phyloP scores from a whole-genome alignment of 2,888 invertebrate genomes.

The Rhogogaster chlorosoma region DNA sequence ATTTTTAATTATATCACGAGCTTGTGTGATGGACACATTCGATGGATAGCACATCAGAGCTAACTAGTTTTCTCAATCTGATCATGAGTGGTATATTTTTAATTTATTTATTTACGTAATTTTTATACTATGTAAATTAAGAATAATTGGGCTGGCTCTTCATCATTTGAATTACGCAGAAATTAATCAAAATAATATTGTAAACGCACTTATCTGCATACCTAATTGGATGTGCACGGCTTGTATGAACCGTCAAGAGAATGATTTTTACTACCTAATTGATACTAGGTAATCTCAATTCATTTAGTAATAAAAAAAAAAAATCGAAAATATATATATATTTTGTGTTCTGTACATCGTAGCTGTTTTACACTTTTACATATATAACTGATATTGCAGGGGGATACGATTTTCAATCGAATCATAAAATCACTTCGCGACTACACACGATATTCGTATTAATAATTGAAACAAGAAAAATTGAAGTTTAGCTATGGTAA shows the following conservation, averaged over 20 bases:
- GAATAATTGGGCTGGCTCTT: conserved; percentile 1
- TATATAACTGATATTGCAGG: neutral
- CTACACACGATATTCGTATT: neutral
- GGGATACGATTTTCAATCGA: neutral
- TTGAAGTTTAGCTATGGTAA: neutral
- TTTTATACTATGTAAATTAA: conserved; percentile 9
- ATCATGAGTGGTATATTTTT: conserved; percentile 42
- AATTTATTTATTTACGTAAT: neutral
- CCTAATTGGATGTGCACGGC: neutral
- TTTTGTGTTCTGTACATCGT: neutral
- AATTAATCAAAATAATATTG: neutral
- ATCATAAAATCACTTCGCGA: neutral
- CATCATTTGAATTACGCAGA: neutral
- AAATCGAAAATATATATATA: neutral
- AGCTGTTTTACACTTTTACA: neutral
- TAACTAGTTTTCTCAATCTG: conserved; percentile 6
- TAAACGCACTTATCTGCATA: neutral
- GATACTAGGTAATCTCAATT: conserved; percentile 13
- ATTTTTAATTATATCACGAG: conserved; percentile 1
- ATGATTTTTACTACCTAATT: conserved; percentile 24
- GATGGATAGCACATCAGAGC: conserved; percentile 14
- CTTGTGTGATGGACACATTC: conserved; percentile 12
- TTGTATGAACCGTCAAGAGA: neutral
- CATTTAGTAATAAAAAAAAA: neutral
- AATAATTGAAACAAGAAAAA: neutral